phyloP scores from a whole-genome alignment of 2,113 vertebrate genomes.

The Sapayoa aenigma region DNA sequence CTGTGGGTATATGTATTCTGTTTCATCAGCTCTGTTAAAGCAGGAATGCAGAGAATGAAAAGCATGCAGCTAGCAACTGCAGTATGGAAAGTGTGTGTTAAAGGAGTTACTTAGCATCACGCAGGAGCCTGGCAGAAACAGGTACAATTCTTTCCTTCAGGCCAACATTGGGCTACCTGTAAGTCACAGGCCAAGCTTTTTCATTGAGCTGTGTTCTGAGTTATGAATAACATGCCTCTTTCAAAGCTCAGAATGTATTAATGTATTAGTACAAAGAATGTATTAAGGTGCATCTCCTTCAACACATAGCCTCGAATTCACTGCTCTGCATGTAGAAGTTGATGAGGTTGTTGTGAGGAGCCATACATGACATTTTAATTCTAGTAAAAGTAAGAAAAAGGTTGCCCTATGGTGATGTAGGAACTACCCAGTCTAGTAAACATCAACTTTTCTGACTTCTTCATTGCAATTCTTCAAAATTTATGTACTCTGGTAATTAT shows the following conservation, averaged over 20 bases:
- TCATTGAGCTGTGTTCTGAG: not conserved
- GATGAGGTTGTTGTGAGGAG: not conserved
- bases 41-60: not conserved
- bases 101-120: not conserved
- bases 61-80: not conserved
- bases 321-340: not conserved
- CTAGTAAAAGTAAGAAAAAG: not conserved
- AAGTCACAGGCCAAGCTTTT: not conserved
- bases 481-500: not conserved
- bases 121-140: not conserved
- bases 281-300: not conserved
- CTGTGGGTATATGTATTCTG: not conserved
- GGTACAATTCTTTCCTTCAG: not conserved
- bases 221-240: not conserved
- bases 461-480: not conserved
- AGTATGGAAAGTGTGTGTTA: not conserved
- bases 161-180: not conserved
- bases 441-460: not conserved
- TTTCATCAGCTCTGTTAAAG: not conserved
- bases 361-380: not conserved
- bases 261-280: too few species aligned
- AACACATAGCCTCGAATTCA: not conserved
- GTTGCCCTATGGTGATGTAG: fast-evolving
- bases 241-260: not conserved
- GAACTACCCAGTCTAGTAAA: not conserved